phyloP scores from a whole-genome alignment of 2,113 vertebrate genomes.

The Poeciliopsis turrubarensis region DNA sequence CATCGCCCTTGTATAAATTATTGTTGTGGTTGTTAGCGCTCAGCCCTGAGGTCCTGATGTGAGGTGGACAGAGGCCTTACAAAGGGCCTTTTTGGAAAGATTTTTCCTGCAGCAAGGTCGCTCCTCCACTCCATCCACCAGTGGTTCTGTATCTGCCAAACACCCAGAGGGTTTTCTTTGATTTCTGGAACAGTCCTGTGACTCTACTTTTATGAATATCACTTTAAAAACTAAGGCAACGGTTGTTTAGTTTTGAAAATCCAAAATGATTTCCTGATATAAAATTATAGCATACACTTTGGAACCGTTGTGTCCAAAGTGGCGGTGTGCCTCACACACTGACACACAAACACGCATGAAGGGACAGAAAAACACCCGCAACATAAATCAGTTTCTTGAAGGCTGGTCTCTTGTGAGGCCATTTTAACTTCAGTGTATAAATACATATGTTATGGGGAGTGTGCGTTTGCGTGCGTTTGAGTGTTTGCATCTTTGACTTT shows the following conservation, averaged over 20 bases:
- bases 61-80: slow-evolving; percentile 53
- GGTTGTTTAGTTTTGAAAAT: background rate
- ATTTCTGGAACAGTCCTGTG: background rate
- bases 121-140: slow-evolving; percentile 32
- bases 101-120: slow-evolving; percentile 73
- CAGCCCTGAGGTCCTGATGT: slow-evolving; percentile 48
- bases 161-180: background rate
- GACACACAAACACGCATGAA: slow-evolving; percentile 1
- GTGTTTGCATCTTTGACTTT: slow-evolving; percentile 12
- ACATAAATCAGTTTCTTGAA: slow-evolving; percentile 33
- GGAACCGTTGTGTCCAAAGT: background rate
- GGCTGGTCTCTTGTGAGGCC: slow-evolving; percentile 37
- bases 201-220: background rate
- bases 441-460: slow-evolving; percentile 15
- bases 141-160: slow-evolving; percentile 31
- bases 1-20: slow-evolving; percentile 16
- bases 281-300: background rate
- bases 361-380: background rate
- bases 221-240: background rate
- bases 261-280: background rate
- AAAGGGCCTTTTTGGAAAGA: slow-evolving; percentile 57
- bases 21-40: slow-evolving; percentile 17
- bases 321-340: background rate
- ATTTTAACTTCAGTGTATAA: slow-evolving; percentile 43
- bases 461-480: background rate